Evolutionary conservation across 2,888 invertebrate genomes (phyloP), one percentile per base, ranked within the genome.

Genomic region (Drosophila quasianomalipes): DNA sequence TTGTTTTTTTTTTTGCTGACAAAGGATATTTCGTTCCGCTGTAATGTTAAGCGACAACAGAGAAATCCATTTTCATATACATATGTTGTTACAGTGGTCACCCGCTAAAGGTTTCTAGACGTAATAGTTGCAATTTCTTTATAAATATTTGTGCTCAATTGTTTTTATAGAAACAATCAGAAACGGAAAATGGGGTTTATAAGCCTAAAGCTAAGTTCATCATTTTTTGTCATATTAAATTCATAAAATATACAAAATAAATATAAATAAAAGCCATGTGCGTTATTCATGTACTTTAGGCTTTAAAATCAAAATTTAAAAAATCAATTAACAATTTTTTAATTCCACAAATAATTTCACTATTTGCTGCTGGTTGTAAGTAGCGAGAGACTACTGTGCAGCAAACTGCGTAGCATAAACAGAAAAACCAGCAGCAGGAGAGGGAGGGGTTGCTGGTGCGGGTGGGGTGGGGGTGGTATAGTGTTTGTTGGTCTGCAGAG

Each of bases 11-110:
- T 59, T 28, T n/a, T 39, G 65, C 78, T 78, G 72, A 81, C 81
- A 81, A 81, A 81, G 81, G 78, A 81, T 69, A 69, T 73, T 52
- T 69, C 65, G 60, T 41, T 49, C n/a, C 57, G 60, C 53, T 62
- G 61, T 59, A 76, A 64, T 71, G 44, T 26, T 35, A 19, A 64
- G 33, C 49, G 64, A 49, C 26, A 31, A 33, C 41, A 44, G 69
- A 62, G 55, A 62, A 69, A 57, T 69, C 22, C 55, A 69, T 47
- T 60, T 68, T 54, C 54, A 39, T 51, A 54, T 49, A 31, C 33
- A 33, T 55, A 28, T 28, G 39, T 16, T n/a, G 30, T 30, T 33
- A 58, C 58, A 58, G 58, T 58, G 6, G 22, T 31, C 30, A 2
- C 44, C 22, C 31, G 44, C 58, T 22, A 22, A 41, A 39, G 9